Conservation (phyloP, 64 coral and sea anemone genomes). For the Platygyra sinensis region DNA sequence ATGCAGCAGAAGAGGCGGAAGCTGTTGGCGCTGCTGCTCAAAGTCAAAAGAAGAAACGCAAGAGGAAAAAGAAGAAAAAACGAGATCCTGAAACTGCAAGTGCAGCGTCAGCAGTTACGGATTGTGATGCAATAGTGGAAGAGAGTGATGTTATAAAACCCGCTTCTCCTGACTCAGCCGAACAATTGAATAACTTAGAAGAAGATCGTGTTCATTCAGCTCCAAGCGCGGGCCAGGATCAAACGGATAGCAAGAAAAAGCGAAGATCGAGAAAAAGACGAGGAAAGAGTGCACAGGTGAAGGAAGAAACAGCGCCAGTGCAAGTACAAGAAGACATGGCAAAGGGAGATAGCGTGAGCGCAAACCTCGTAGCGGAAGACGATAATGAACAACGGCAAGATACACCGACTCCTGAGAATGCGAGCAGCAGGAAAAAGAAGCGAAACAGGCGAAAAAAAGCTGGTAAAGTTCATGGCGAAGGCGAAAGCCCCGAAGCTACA, state of each 20-base stretch:
- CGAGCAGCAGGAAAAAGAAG: neutral
- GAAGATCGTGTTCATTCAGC: neutral
- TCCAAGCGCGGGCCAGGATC: neutral
- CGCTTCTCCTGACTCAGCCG: neutral
- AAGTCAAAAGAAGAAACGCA: slow-evolving; percentile 22
- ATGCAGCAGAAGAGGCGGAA: neutral
- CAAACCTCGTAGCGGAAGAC: neutral
- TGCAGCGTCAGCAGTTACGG: neutral
- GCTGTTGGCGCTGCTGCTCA: neutral
- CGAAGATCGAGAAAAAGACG: slow-evolving; percentile 23
- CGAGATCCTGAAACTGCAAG: neutral
- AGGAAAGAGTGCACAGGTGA: slow-evolving; percentile 48
- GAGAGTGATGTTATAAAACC: neutral
- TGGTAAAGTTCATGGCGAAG: too few species aligned
- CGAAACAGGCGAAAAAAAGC: slow-evolving; percentile 33
- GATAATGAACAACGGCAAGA: too few species aligned
- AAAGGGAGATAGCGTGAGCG: neutral
- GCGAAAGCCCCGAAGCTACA: too few species aligned
- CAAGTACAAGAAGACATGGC: too few species aligned
- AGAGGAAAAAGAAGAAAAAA: slow-evolving; percentile 46
- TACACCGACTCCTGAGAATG: neutral
- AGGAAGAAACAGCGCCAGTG: too few species aligned
- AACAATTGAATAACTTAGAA: neutral
- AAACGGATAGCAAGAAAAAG: slow-evolving; percentile 16
- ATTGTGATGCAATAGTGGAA: neutral